phyloP scores from a whole-genome alignment of 2,888 invertebrate genomes.

The Oscheius sp. region DNA sequence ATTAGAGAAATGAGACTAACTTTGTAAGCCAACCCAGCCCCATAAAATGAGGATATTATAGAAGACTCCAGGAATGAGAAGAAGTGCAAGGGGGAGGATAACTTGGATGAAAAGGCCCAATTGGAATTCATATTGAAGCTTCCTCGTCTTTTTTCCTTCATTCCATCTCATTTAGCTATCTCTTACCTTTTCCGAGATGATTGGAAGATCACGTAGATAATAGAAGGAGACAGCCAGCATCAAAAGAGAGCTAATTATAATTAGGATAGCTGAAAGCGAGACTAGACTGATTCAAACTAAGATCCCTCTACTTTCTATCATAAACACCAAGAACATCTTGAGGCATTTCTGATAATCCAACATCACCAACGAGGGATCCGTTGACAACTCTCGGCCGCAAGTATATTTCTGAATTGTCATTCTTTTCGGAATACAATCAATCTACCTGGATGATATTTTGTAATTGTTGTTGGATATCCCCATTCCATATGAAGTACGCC shows the following conservation, averaged over 20 bases:
- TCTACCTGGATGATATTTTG: neutral
- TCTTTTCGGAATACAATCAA: neutral
- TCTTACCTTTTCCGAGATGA: neutral
- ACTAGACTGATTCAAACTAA: neutral
- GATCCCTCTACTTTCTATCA: neutral
- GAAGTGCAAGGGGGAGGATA: neutral
- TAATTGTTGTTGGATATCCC: neutral
- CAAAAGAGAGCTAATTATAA: neutral
- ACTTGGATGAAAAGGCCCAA: conserved; percentile 1
- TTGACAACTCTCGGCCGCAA: neutral
- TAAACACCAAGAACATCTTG: neutral
- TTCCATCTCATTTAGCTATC: too few relatives aligned
- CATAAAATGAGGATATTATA: neutral
- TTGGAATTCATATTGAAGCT: conserved; percentile 3
- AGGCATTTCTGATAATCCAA: neutral
- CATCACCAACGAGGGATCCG: neutral
- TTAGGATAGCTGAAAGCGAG: neutral
- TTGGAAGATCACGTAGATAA: neutral
- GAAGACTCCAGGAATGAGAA: conserved; percentile 1
- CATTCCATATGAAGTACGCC: neutral
- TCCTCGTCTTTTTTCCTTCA: too few relatives aligned
- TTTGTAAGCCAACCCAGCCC: neutral
- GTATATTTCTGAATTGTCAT: neutral
- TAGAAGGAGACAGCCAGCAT: neutral
- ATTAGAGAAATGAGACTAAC: neutral